Conservation (phyloP, 2,113 vertebrate species). For the Numida meleagris region DNA sequence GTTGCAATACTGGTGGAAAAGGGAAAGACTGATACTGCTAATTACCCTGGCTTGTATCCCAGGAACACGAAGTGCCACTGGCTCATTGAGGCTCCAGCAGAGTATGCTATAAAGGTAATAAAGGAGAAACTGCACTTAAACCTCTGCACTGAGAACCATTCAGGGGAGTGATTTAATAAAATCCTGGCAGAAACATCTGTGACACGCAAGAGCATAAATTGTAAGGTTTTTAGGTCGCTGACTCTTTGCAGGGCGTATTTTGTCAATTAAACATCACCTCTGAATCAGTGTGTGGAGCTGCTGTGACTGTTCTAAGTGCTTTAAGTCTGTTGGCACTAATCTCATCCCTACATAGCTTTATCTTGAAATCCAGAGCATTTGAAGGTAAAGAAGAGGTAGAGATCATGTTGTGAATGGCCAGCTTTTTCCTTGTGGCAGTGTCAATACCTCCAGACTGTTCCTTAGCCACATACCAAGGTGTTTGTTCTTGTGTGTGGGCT, state of each 20-base stretch:
- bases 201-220: neutral
- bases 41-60: slow-evolving; percentile 55
- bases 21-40: slow-evolving; percentile 48
- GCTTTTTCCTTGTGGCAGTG: neutral
- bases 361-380: neutral
- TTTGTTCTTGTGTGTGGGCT: neutral
- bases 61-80: slow-evolving; percentile 42
- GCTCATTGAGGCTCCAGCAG: slow-evolving; percentile 51
- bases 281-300: accelerated
- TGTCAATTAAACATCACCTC: neutral
- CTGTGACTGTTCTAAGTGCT: neutral
- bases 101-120: slow-evolving; percentile 47
- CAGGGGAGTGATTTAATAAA: slow-evolving; percentile 8
- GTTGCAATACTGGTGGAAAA: slow-evolving; percentile 2
- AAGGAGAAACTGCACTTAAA: slow-evolving; percentile 30
- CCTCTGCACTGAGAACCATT: neutral
- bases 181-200: slow-evolving; percentile 38
- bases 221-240: slow-evolving; percentile 4
- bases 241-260: neutral
- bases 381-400: neutral
- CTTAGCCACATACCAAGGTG: neutral
- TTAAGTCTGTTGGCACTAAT: neutral
- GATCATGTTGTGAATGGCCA: neutral
- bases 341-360: neutral
- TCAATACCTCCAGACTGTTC: neutral